These are phyloP conservation scores for Hystrix brachyura DNA, from an alignment of 2,113 vertebrate species.

Conservation along the genomic window DNA sequence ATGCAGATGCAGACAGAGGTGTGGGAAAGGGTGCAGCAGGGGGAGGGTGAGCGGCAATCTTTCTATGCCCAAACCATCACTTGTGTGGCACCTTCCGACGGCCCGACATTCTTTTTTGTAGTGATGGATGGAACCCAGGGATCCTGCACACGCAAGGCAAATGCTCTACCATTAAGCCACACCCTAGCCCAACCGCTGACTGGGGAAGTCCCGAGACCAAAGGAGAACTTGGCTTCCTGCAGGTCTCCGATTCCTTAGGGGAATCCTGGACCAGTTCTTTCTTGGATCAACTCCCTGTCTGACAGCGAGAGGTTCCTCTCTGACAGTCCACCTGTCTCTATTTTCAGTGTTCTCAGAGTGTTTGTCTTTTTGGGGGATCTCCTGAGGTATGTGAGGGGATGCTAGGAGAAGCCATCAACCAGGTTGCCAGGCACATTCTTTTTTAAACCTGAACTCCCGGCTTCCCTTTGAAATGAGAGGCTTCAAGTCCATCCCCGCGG, in stretches of 20 bases:
- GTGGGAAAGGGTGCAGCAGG: fast-evolving
- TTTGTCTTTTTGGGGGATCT: not conserved
- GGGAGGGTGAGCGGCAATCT: not conserved
- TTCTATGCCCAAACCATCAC: not conserved
- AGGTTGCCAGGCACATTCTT: slow-evolving; percentile 30
- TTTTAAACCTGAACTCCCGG: slow-evolving; percentile 55
- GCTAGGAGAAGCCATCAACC: not conserved
- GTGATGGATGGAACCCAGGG: not conserved
- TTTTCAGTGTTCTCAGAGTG: not conserved
- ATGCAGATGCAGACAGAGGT: not conserved
- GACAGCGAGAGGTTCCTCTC: not conserved
- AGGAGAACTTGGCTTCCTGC: not conserved
- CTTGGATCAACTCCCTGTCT: not conserved
- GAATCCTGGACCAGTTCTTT: not conserved
- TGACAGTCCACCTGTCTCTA: slow-evolving; percentile 45
- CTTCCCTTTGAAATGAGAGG: not conserved
- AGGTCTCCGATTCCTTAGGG: not conserved
- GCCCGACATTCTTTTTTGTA: not conserved
- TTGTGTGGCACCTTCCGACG: not conserved
- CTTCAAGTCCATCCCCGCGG: not conserved
- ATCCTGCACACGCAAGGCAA: not conserved
- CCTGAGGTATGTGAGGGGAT: slow-evolving; percentile 15
- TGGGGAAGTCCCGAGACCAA: not conserved
- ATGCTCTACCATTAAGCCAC: not conserved
- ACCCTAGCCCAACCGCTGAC: not conserved